A percentile compares a stretch with the other conserved stretches of the same genome.
These are phyloP conservation scores for Coreoperca whiteheadi DNA, from an alignment of 2,113 vertebrate species.

Conservation along the genomic window DNA sequence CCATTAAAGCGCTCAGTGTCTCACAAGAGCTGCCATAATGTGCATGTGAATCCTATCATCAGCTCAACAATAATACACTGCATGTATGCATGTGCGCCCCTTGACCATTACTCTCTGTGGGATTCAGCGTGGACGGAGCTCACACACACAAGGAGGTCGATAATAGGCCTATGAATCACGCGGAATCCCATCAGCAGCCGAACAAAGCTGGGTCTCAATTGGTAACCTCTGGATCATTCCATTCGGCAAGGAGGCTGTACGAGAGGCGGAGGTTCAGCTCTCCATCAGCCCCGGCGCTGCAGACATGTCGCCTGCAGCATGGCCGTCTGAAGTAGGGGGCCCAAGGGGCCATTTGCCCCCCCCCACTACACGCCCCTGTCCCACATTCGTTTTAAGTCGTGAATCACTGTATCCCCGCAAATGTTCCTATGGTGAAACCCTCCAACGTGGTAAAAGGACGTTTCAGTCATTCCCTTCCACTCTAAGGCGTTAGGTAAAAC, in stretches of 20 bases:
- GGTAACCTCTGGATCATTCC: conserved; percentile 58
- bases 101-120: conserved; percentile 29
- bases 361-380: too few relatives aligned
- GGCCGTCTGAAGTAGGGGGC: too few relatives aligned
- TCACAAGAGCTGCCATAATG: conserved; percentile 27
- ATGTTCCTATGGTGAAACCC: too few relatives aligned
- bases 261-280: conserved; percentile 43
- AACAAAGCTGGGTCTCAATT: conserved; percentile 60
- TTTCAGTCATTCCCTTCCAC: too few relatives aligned
- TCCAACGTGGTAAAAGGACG: too few relatives aligned
- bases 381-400: too few relatives aligned
- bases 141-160: conserved; percentile 9
- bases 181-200: conserved; percentile 46
- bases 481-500: too few relatives aligned
- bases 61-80: conserved; percentile 29
- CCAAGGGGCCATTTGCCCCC: too few relatives aligned
- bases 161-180: conserved; percentile 59
- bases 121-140: conserved; percentile 10
- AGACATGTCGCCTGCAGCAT: conserved; percentile 10
- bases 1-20: conserved; percentile 18
- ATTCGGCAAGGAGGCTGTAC: conserved; percentile 8
- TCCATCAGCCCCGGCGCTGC: conserved; percentile 39
- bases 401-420: too few relatives aligned
- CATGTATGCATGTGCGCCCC: conserved; percentile 37
- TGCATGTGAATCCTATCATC: conserved; percentile 55